Percentiles rank a stretch among this genome's conserved stretches.
phyloP scores from a whole-genome alignment of 2,797 vertebrate species.

The Limosa lapponica region DNA sequence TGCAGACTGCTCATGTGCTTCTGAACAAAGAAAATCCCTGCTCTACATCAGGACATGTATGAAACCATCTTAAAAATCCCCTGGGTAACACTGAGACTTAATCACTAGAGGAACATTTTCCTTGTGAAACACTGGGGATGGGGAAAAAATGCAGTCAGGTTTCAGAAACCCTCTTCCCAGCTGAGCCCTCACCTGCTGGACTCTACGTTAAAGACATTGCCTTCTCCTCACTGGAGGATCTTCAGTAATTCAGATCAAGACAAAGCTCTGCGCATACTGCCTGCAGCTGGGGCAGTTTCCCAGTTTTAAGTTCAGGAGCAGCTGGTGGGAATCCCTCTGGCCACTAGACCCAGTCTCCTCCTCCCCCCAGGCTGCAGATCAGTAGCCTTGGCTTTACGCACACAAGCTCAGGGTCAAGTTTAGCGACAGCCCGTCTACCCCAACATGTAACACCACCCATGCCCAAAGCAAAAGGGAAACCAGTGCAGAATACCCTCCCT shows the following conservation, averaged over 20 bases:
- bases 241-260: background rate
- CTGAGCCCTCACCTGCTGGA: background rate
- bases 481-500: background rate
- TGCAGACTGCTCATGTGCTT: background rate
- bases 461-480: background rate
- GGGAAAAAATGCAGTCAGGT: background rate
- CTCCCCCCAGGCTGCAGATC: background rate
- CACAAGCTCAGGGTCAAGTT: background rate
- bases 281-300: background rate
- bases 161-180: background rate
- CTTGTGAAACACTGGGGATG: background rate
- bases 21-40: background rate
- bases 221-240: background rate
- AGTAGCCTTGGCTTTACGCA: background rate
- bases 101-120: background rate
- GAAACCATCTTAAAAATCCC: background rate
- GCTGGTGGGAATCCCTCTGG: background rate
- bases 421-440: background rate
- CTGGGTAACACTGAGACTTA: background rate
- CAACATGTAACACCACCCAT: accelerated
- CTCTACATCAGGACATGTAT: background rate
- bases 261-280: background rate
- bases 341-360: background rate
- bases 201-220: accelerated
- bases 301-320: background rate